These are phyloP conservation scores for Parauchenoglanis ngamensis DNA, from an alignment of 2,797 vertebrate genomes.

Conservation along the genomic window DNA sequence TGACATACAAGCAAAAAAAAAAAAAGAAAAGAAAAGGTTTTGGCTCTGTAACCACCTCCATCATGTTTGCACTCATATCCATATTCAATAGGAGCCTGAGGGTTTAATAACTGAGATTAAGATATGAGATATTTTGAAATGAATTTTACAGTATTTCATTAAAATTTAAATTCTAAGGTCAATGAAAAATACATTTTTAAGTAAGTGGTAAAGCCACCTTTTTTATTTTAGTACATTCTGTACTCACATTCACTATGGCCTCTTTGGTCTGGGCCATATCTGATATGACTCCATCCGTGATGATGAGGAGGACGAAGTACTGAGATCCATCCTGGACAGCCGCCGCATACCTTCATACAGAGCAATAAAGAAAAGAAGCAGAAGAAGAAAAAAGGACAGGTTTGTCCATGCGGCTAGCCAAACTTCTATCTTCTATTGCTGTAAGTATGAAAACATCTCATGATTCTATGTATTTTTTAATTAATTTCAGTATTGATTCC, in stretches of 20 bases:
- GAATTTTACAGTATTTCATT: neutral
- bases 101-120: neutral
- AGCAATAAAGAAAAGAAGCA: neutral
- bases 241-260: constrained; percentile 93
- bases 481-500: neutral
- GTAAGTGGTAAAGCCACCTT: neutral
- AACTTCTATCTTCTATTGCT: neutral
- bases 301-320: constrained; percentile 95
- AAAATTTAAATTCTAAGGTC: neutral
- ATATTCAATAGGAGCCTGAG: neutral
- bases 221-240: neutral
- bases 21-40: neutral
- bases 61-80: neutral
- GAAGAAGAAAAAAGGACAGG: neutral
- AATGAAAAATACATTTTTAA: neutral
- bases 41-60: neutral
- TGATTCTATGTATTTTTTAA: neutral
- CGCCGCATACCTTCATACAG: constrained; percentile 79
- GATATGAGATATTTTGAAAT: neutral
- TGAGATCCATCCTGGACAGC: constrained; percentile 91
- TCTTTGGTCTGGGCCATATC: constrained; percentile 99
- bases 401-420: neutral
- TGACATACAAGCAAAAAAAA: neutral
- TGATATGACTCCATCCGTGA: constrained; percentile 94
- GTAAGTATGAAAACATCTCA: neutral